Percentiles rank a stretch among this genome's conserved stretches.
Conservation (phyloP, 2,113 vertebrate species). For the Gracilinanus agilis region DNA sequence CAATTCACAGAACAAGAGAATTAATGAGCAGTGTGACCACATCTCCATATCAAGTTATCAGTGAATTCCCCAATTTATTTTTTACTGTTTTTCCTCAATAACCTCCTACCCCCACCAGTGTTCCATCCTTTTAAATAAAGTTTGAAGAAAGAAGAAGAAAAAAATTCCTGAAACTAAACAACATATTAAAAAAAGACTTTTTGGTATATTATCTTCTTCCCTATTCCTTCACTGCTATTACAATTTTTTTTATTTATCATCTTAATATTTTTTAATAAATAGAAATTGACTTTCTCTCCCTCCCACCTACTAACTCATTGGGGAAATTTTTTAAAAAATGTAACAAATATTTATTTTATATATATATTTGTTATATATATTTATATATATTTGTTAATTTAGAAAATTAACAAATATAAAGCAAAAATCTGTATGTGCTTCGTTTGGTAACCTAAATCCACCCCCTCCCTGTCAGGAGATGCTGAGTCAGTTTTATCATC, state of each 20-base stretch:
- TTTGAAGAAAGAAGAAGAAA: not conserved
- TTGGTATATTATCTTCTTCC: not conserved
- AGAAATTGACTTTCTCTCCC: not conserved
- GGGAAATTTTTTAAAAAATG: not conserved
- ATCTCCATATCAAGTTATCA: not conserved
- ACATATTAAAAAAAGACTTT: not conserved
- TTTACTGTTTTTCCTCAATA: not conserved
- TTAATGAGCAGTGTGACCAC: not conserved
- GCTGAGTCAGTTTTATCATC: not conserved
- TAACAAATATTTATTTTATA: no score
- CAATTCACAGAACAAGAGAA: not conserved
- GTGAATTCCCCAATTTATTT: not conserved
- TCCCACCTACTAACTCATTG: not conserved
- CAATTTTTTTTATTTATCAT: not conserved
- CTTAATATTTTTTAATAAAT: slow-evolving; percentile 10
- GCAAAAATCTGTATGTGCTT: no score
- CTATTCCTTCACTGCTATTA: not conserved
- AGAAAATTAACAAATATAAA: no score
- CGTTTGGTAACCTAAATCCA: not conserved
- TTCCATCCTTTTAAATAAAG: not conserved
- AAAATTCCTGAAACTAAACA: not conserved
- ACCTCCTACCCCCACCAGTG: not conserved
- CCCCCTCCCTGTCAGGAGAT: not conserved
- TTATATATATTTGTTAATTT: no score
- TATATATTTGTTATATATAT: no score